Conservation (phyloP, 2,113 vertebrate species). For the Smithornis capensis region DNA sequence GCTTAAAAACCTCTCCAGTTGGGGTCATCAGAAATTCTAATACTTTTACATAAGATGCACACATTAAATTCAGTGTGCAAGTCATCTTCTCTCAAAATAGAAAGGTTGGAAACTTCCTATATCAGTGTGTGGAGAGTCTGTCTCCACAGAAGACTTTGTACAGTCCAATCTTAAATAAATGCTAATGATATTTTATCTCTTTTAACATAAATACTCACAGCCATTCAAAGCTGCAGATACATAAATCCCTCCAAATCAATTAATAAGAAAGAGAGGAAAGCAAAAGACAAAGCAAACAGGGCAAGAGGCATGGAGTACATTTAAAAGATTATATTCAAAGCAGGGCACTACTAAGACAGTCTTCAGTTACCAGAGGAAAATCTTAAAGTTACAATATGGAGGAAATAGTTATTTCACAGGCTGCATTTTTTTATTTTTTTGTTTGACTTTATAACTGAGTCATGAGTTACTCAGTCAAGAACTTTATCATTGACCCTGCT, state of each 20-base stretch:
- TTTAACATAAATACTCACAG: neutral
- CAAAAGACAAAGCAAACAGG: neutral
- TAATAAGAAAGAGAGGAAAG: neutral
- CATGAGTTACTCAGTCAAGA: neutral
- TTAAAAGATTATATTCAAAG: neutral
- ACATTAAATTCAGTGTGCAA: neutral
- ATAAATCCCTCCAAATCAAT: neutral
- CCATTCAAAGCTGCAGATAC: neutral
- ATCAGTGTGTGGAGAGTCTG: neutral
- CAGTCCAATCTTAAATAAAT: neutral
- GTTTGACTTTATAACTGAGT: neutral
- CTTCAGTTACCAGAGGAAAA: neutral
- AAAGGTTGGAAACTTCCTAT: neutral
- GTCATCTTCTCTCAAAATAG: neutral
- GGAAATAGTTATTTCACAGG: neutral
- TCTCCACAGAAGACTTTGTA: neutral
- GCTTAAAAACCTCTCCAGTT: neutral
- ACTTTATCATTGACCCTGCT: neutral
- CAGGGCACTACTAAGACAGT: neutral
- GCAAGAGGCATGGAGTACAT: neutral
- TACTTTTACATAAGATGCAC: neutral
- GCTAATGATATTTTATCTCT: neutral
- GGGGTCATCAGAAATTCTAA: neutral
- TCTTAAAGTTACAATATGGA: neutral
- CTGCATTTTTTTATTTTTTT: neutral